Evolutionary conservation across 2,797 vertebrate genomes (phyloP).

Genomic region (Percopsis omiscomaycus): DNA sequence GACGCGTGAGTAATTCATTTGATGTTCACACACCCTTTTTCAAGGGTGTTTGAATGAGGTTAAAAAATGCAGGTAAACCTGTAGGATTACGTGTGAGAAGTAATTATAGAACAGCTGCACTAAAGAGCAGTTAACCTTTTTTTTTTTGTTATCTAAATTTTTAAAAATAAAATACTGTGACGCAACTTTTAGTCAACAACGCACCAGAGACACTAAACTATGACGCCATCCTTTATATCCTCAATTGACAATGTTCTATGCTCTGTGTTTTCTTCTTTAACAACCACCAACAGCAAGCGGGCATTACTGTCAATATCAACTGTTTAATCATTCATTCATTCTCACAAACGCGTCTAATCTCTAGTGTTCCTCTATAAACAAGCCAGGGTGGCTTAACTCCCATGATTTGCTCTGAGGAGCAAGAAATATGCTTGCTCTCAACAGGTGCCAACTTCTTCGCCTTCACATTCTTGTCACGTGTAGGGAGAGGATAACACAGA

Average conservation of each 20-base stretch:
- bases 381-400: background rate
- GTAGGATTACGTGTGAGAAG: slow-evolving; percentile 11
- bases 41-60: background rate
- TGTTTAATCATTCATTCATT: background rate
- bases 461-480: slow-evolving; percentile 3
- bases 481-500: slow-evolving; percentile 43
- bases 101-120: background rate
- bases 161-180: background rate
- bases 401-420: slow-evolving; percentile 14
- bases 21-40: slow-evolving; percentile 5
- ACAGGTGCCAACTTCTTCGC: slow-evolving; percentile 19
- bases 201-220: too few relatives aligned
- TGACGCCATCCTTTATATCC: too few relatives aligned
- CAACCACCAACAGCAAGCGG: background rate
- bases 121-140: background rate
- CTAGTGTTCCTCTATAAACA: background rate
- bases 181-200: background rate
- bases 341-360: background rate
- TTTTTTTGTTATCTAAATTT: too few relatives aligned
- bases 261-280: background rate
- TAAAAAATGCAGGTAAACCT: background rate
- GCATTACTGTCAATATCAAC: background rate
- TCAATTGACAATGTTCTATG: too few relatives aligned
- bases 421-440: slow-evolving; percentile 44
- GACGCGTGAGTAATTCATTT: background rate